Evolutionary conservation across 2,888 invertebrate species (phyloP).

Genomic region (Prionchulus punctatus): DNA sequence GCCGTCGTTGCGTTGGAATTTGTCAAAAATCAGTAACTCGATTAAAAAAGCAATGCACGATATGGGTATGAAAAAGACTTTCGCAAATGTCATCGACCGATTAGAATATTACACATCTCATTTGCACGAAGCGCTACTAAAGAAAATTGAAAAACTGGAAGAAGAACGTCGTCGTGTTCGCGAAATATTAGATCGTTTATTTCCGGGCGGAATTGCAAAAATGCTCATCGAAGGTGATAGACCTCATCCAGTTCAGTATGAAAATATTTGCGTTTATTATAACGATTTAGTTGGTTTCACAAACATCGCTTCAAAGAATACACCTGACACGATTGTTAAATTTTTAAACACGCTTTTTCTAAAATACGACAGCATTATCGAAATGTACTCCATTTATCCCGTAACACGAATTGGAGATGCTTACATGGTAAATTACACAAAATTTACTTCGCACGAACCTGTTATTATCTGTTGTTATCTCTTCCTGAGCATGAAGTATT

Average conservation of each 20-base stretch:
- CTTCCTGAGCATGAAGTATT: too few species aligned
- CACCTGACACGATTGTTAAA: too few species aligned
- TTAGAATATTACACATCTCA: background rate
- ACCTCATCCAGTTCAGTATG: background rate
- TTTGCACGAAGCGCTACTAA: background rate
- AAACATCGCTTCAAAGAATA: too few species aligned
- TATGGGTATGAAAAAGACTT: background rate
- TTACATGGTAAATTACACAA: too few species aligned
- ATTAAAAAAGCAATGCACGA: background rate
- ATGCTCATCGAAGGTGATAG: background rate
- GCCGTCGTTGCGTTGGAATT: background rate
- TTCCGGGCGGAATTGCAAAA: background rate
- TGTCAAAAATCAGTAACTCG: background rate
- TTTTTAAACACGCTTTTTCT: too few species aligned
- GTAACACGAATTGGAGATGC: too few species aligned
- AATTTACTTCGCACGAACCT: too few species aligned
- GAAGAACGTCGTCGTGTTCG: background rate
- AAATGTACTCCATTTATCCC: too few species aligned
- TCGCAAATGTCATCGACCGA: background rate
- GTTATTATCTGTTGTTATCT: too few species aligned
- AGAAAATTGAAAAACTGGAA: background rate
- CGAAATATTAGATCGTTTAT: background rate
- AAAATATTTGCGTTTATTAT: too few species aligned
- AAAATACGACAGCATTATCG: too few species aligned
- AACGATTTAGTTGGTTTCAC: too few species aligned